Percentiles rank a stretch among this genome's conserved stretches.
These are phyloP conservation scores for Palythoa caribaeorum DNA, from an alignment of 92 coral and sea anemone species.

Conservation along the genomic window DNA sequence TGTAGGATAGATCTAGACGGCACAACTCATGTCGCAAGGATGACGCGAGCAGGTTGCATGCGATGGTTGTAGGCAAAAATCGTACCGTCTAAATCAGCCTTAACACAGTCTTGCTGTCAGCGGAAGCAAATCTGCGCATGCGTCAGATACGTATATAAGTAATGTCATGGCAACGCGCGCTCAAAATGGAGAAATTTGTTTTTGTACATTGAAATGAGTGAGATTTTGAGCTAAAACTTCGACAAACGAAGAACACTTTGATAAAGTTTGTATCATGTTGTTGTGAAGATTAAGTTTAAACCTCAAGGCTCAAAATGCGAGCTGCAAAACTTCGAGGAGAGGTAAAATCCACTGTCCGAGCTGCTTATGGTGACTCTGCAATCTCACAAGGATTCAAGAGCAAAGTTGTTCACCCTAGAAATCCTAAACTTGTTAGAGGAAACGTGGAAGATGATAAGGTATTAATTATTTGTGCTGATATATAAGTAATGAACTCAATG, in stretches of 20 bases:
- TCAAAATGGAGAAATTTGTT: slow-evolving; percentile 41
- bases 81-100: too few species aligned
- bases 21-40: too few species aligned
- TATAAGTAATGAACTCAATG: too few species aligned
- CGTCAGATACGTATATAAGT: not conserved
- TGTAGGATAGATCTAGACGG: too few species aligned
- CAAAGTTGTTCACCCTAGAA: slow-evolving; percentile 95
- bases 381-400: slow-evolving; percentile 77
- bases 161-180: slow-evolving; percentile 45
- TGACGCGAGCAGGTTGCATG: too few species aligned
- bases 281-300: not conserved
- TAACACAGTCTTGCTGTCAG: slow-evolving; percentile 15
- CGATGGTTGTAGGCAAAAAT: too few species aligned
- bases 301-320: slow-evolving; percentile 47
- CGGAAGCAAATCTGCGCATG: slow-evolving; percentile 37
- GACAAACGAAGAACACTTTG: not conserved
- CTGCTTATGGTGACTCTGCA: slow-evolving; percentile 75
- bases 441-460: slow-evolving; percentile 94
- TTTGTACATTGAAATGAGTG: not conserved
- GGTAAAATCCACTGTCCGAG: slow-evolving; percentile 82
- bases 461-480: not conserved
- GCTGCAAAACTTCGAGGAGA: slow-evolving; percentile 80
- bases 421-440: slow-evolving; percentile 95
- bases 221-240: slow-evolving; percentile 12
- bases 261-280: not conserved